Evolutionary conservation across 2,888 invertebrate genomes (phyloP).

Genomic region (Linnaemya tessellans): DNA sequence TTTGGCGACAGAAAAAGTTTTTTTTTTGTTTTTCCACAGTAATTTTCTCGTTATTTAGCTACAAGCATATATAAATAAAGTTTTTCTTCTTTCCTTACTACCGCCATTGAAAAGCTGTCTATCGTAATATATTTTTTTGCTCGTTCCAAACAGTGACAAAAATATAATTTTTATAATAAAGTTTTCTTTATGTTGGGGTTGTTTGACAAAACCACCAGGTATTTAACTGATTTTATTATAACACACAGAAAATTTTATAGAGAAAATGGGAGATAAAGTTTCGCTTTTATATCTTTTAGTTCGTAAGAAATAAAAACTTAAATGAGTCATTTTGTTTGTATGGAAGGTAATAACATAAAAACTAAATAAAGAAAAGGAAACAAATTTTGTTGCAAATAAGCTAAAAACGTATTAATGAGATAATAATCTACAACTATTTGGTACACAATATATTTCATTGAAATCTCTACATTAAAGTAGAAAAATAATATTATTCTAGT

Average conservation of each 20-base stretch:
- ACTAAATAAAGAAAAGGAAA: constrained; percentile 9
- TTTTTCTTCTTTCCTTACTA: constrained; percentile 47
- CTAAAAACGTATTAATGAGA: neutral
- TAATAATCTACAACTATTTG: constrained; percentile 19
- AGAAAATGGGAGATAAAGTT: constrained; percentile 49
- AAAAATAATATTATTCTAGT: neutral
- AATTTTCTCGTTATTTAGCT: constrained; percentile 71
- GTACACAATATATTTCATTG: neutral
- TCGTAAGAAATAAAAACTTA: constrained; percentile 30
- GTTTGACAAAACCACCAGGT: constrained; percentile 55
- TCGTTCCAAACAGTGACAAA: constrained; percentile 31
- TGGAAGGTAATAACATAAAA: constrained; percentile 12
- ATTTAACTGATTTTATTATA: constrained; percentile 61
- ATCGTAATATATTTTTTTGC: neutral
- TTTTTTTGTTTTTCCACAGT: constrained; percentile 60
- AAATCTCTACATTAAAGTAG: too few species aligned
- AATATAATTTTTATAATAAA: constrained; percentile 46
- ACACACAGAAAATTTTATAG: constrained; percentile 18
- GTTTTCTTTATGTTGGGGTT: constrained; percentile 40
- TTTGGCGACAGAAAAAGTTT: constrained; percentile 53
- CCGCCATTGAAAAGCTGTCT: neutral
- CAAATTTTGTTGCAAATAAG: neutral
- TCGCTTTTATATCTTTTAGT: constrained; percentile 35
- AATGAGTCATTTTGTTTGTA: constrained; percentile 38
- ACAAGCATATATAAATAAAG: constrained; percentile 62